Percentiles rank a stretch among this genome's conserved stretches.
Conservation (phyloP, 1,140 invertebrate species). For the Papilio polytes region DNA sequence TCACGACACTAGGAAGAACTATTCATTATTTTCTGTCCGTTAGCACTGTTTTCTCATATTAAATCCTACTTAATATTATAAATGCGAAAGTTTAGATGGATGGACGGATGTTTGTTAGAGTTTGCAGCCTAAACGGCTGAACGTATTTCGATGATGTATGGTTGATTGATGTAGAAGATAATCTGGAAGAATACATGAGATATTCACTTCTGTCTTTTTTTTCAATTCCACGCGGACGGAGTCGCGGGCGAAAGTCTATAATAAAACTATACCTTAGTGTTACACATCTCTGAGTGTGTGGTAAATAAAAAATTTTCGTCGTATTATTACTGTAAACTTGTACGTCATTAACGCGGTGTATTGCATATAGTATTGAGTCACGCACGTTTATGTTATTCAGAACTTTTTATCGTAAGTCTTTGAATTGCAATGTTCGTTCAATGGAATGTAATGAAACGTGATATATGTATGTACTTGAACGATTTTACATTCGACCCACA, state of each 20-base stretch:
- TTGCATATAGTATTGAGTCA: background rate
- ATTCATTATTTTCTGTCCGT: too few species aligned
- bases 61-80: background rate
- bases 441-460: background rate
- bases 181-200: too few species aligned
- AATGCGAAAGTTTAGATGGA: too few species aligned
- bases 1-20: too few species aligned
- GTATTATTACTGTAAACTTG: background rate
- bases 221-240: too few species aligned
- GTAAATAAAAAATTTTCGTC: background rate
- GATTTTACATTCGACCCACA: background rate
- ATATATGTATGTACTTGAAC: background rate
- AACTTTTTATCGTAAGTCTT: constrained; percentile 7
- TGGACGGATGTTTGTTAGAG: too few species aligned
- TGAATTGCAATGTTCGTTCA: constrained; percentile 5
- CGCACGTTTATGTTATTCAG: constrained; percentile 20
- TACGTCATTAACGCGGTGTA: background rate
- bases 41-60: background rate
- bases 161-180: too few species aligned
- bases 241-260: background rate
- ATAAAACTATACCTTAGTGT: background rate
- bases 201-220: too few species aligned
- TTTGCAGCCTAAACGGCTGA: too few species aligned
- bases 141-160: too few species aligned
- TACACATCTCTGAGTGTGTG: background rate